phyloP scores from a whole-genome alignment of 2,797 vertebrate species.

The Pterois miles region DNA sequence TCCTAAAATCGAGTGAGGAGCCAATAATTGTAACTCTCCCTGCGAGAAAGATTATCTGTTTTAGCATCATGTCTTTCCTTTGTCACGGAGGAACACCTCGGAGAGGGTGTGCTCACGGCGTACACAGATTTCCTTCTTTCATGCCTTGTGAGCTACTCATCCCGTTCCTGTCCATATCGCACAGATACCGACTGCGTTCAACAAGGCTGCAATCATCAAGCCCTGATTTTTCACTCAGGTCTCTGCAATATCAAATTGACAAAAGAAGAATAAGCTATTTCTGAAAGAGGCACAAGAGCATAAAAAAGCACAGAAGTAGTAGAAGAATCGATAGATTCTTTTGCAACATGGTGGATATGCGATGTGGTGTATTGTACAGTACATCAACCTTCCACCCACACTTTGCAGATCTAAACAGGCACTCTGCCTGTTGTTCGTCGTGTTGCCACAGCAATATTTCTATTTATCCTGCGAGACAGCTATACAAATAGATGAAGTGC shows the following conservation, averaged over 20 bases:
- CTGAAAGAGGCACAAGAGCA: slow-evolving; percentile 51
- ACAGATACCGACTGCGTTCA: slow-evolving; percentile 44
- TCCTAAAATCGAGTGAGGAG: slow-evolving; percentile 14
- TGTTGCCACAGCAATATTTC: slow-evolving; percentile 85
- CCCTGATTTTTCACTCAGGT: slow-evolving; percentile 56
- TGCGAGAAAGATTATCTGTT: slow-evolving; percentile 30
- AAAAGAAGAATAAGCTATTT: slow-evolving; percentile 59
- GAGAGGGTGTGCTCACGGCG: slow-evolving; percentile 19
- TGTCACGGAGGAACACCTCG: slow-evolving; percentile 54
- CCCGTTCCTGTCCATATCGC: slow-evolving; percentile 57
- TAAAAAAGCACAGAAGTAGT: slow-evolving; percentile 56
- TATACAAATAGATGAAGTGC: slow-evolving; percentile 89
- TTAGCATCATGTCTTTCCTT: slow-evolving; percentile 45
- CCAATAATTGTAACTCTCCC: slow-evolving; percentile 33
- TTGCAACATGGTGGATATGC: slow-evolving; percentile 55
- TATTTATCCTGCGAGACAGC: slow-evolving; percentile 87
- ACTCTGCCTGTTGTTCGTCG: slow-evolving; percentile 71
- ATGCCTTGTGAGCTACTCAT: slow-evolving; percentile 57
- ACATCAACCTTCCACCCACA: slow-evolving; percentile 73
- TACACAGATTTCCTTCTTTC: slow-evolving; percentile 53
- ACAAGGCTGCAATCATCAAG: slow-evolving; percentile 51
- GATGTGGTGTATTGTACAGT: slow-evolving; percentile 52
- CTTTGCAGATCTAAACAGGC: slow-evolving; percentile 76
- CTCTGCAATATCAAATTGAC: slow-evolving; percentile 60
- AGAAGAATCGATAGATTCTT: slow-evolving; percentile 64